Percentiles rank a stretch among this genome's conserved stretches.
Evolutionary conservation across 2,888 invertebrate species (phyloP).

Genomic region (Agelastica alni): DNA sequence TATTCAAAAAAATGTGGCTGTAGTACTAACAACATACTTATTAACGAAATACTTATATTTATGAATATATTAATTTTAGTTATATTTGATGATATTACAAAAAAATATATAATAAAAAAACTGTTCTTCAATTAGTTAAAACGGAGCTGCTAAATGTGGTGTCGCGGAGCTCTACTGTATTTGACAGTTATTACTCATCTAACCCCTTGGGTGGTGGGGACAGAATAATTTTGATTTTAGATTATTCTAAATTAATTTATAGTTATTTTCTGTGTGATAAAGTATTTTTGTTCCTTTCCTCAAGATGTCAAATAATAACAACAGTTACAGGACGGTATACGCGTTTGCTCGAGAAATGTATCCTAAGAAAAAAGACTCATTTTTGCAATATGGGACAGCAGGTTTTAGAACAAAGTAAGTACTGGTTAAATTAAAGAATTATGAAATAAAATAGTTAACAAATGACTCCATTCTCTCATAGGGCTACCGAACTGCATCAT

Average conservation of each 20-base stretch:
- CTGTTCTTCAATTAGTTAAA: no score
- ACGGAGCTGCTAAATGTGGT: neutral
- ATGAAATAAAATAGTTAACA: constrained; percentile 23
- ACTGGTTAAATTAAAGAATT: constrained; percentile 29
- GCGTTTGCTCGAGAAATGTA: constrained; percentile 80
- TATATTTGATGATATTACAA: no score
- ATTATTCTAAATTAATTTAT: constrained; percentile 10
- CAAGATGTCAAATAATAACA: constrained; percentile 45
- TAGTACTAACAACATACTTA: no score
- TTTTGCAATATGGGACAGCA: constrained; percentile 82
- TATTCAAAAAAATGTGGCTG: no score
- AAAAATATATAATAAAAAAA: no score
- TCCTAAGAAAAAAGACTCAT: constrained; percentile 68
- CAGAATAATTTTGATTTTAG: constrained; percentile 16
- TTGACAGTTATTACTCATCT: constrained; percentile 17
- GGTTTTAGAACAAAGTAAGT: constrained; percentile 82
- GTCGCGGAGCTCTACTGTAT: neutral
- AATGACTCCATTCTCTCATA: constrained; percentile 56
- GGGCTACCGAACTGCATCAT: constrained; percentile 83
- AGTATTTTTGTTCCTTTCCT: neutral
- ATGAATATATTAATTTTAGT: no score
- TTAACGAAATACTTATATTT: no score
- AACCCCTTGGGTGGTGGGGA: constrained; percentile 16
- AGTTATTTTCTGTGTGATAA: constrained; percentile 21
- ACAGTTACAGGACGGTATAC: constrained; percentile 65